phyloP scores from a whole-genome alignment of 2,888 invertebrate genomes.

The Lypha dubia region DNA sequence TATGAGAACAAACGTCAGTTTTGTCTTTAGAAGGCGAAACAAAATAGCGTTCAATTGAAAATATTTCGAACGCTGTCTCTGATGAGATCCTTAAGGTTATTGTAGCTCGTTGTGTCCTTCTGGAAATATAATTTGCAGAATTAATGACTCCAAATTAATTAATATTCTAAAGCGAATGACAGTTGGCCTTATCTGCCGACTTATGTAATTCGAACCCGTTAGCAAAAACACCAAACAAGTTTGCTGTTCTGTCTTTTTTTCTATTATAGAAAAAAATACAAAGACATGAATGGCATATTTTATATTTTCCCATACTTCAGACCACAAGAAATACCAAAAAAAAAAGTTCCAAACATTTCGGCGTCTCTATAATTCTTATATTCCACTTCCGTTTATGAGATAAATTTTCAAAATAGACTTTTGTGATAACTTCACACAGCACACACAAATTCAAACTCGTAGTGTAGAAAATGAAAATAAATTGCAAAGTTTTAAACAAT shows the following conservation, averaged over 20 bases:
- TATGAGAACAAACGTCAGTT: too few species aligned
- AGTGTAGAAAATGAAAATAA: neutral
- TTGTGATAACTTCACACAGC: neutral
- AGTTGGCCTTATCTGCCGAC: neutral
- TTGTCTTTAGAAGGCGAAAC: too few species aligned
- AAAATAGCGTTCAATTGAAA: too few species aligned
- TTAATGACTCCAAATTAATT: too few species aligned
- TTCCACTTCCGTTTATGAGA: constrained; percentile 39
- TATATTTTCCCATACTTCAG: neutral
- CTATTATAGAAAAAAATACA: neutral
- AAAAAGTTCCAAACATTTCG: neutral
- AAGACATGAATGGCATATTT: neutral
- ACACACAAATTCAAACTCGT: constrained; percentile 8
- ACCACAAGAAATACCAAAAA: neutral
- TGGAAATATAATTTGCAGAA: too few species aligned
- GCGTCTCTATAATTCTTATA: constrained; percentile 9
- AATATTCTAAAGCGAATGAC: too few species aligned
- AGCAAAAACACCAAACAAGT: too few species aligned
- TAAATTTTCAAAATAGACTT: neutral
- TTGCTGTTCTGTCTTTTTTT: neutral
- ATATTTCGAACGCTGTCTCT: too few species aligned
- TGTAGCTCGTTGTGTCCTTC: too few species aligned
- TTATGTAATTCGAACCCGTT: neutral
- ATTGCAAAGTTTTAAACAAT: neutral
- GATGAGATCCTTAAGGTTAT: too few species aligned